Percentiles rank a stretch among this genome's conserved stretches.
Conservation (phyloP, 2,113 vertebrate genomes). For the Forbesichthys papilliferus region DNA sequence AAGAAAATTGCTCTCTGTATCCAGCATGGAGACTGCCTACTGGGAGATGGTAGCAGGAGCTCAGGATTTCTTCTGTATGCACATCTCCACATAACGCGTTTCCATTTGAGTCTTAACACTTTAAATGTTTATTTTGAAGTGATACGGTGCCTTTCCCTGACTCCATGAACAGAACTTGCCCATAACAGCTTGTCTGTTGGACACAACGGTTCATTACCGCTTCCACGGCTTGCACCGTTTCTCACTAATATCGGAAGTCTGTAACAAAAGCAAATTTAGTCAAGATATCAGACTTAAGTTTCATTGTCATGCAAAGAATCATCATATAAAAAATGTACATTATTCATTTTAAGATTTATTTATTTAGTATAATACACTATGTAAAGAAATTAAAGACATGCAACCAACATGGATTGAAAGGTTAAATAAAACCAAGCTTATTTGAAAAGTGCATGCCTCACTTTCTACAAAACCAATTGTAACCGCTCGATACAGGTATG, state of each 20-base stretch:
- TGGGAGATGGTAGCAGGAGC: constrained; percentile 60
- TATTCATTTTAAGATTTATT: constrained; percentile 71
- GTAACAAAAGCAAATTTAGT: constrained; percentile 62
- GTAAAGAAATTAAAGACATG: constrained; percentile 41
- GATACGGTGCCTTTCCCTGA: constrained; percentile 77
- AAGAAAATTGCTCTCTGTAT: constrained; percentile 52
- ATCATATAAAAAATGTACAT: constrained; percentile 52
- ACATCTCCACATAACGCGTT: constrained; percentile 63
- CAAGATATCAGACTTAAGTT: constrained; percentile 45
- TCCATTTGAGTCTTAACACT: constrained; percentile 78
- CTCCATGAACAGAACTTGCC: constrained; percentile 60
- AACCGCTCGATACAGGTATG: not conserved
- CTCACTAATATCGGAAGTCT: constrained; percentile 61
- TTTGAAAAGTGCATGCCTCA: constrained; percentile 2
- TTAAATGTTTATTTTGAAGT: constrained; percentile 74
- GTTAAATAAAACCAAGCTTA: constrained; percentile 42
- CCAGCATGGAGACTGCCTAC: constrained; percentile 49
- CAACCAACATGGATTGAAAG: constrained; percentile 41
- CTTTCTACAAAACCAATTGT: not conserved
- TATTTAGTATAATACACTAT: constrained; percentile 67
- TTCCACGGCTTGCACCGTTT: constrained; percentile 52
- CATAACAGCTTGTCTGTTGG: constrained; percentile 69
- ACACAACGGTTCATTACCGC: constrained; percentile 40
- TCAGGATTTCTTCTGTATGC: constrained; percentile 65
- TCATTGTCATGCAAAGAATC: constrained; percentile 57